Evolutionary conservation across 2,888 invertebrate species (phyloP), one percentile per base, ranked within the genome.

Genomic region (Agelastica alni): DNA sequence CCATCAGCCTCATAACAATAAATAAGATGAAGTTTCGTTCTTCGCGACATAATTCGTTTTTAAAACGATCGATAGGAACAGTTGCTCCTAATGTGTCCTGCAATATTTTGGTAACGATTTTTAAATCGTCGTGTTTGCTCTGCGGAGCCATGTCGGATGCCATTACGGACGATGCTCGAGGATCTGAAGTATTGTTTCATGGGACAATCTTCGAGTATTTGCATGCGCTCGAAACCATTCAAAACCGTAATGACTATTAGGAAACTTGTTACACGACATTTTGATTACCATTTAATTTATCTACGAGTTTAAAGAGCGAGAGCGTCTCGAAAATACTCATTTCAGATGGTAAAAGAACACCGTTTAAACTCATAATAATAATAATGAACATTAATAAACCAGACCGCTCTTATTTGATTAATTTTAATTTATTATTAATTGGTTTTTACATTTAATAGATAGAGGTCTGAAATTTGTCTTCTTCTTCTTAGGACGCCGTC

Each of bases 21-120:
- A 26, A 26, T 26, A 26, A 26, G 26, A 26, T 7, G 26, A 26
- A 26, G 37, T 39, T 20, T 16, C 20, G 10, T 39, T 5, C 18
- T 39, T 6, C 18, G 10, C 12, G 52, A 53, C 52, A 48, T 53
- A 56, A 53, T 53, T 52, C 52, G 52, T 34, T 48, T 47, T 48
- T 37, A 34, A 52, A 28, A 22, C 44, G 48, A 53, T 56, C 52
- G 56, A 49, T 43, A 43, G 12, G 20, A 70, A 66, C 72, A 72
- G 72, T 71, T 73, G 73, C 69, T 69, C 70, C 72, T 73, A 74
- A 74, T 74, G 74, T 72, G 71, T 72, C 69, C 69, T 66, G 70
- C 70, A 70, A 71, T 71, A 69, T 69, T 64, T 65, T 68, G 64
- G 71, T 73, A 74, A 74, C 72, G 73, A 73, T 72, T 74, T 74